These are phyloP conservation scores for Lindbergichthys nudifrons DNA, from an alignment of 2,797 vertebrate species.

Conservation along the genomic window DNA sequence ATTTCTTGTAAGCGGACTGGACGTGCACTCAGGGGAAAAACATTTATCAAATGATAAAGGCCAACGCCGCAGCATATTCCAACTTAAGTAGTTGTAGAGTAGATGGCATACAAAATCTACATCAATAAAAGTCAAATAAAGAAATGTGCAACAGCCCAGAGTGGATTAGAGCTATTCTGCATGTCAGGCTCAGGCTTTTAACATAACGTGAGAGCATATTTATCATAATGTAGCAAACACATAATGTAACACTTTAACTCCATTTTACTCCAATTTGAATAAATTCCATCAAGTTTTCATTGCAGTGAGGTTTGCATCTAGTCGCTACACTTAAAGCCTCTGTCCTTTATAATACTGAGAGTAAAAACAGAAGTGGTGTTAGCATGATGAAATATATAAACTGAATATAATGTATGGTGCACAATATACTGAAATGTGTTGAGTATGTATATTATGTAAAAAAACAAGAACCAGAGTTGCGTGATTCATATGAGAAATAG, in stretches of 20 bases:
- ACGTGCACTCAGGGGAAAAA: slow-evolving; percentile 71
- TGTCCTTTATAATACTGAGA: neutral
- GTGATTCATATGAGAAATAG: neutral
- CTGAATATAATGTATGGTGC: neutral
- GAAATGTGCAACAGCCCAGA: slow-evolving; percentile 50
- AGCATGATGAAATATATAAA: neutral
- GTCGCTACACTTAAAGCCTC: neutral
- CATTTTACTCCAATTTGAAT: slow-evolving; percentile 61
- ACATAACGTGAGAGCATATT: slow-evolving; percentile 69
- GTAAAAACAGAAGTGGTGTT: neutral
- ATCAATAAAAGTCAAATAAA: slow-evolving; percentile 74
- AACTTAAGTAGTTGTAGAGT: slow-evolving; percentile 70
- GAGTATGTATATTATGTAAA: too few relatives aligned
- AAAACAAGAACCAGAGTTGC: neutral
- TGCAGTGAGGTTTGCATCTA: slow-evolving; percentile 20
- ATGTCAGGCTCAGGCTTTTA: slow-evolving; percentile 68
- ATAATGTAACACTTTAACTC: slow-evolving; percentile 66
- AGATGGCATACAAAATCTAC: slow-evolving; percentile 75
- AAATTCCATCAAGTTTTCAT: slow-evolving; percentile 59
- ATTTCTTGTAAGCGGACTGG: slow-evolving; percentile 79
- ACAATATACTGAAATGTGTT: too few relatives aligned
- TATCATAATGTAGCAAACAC: slow-evolving; percentile 72
- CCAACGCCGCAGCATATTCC: slow-evolving; percentile 65
- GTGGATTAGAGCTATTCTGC: slow-evolving; percentile 61
- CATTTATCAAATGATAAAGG: slow-evolving; percentile 80